Base-by-base conservation (phyloP, 2,797 vertebrate species). In the Manis crassicaudata region DNA sequence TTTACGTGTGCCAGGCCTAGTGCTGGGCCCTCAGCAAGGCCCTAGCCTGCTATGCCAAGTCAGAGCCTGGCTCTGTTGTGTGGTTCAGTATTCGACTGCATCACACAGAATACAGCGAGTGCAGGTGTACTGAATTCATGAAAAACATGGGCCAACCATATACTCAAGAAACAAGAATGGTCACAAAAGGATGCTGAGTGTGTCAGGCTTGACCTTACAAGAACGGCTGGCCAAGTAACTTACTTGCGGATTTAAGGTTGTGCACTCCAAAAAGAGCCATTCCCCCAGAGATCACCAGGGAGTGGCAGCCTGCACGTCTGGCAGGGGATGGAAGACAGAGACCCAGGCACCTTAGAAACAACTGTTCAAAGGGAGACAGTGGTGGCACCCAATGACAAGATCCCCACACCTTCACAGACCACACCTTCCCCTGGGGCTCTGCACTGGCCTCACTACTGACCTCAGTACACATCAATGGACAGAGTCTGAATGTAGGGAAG, bases 381-480 rank as follows among this genome's bases (percentile, higher is more conserved):
- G 54, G 35, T 21, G 32, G 23, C 32, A 11, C 25, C 25, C 8
- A 14, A 50, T 12, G 35, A 70, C 18, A 3, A 37, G 65, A 23
- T 60, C 50, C 37, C 52, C 12, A 1, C 21, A 25, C 46, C 29
- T 73, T 35, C 29, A 16, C 72, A 17, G 60, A 56, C 23, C 2
- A 2, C 21, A 6, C 72, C 87, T 62, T 77, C 65, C 43, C 40
- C 73, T 23, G 0, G 0, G 68, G 40, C 18, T 25, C 62, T 25
- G 16, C 40, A 37, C 32, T 8, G 37, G 46, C 73, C 27, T 7
- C 3, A 27, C 56, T 79, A 11, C 70, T 20, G 11, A n/a, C 54
- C 40, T 7, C 56, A 43, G 4, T 1, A 7, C 1, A 60, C 4
- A 0, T 0, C 17, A 52, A 80, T 2, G 43, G 32, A 16, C n/a